Conservation (phyloP, 2,797 vertebrate species). For the Platyrinchus mystaceus region DNA sequence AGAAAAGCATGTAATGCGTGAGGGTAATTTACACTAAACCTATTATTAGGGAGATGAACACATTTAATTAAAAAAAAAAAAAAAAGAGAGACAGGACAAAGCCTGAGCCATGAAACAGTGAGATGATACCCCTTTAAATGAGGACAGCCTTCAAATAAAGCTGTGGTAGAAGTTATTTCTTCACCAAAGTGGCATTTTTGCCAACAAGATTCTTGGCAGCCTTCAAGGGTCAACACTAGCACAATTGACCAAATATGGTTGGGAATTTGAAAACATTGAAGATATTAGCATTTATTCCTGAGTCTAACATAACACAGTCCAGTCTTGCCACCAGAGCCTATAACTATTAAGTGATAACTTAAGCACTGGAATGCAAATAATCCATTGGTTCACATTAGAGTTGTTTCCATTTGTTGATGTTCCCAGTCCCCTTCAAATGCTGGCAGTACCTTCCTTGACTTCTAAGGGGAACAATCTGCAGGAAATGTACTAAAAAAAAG, state of each 20-base stretch:
- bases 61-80: conserved; percentile 21
- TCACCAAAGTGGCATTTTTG: conserved; percentile 77
- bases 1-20: not conserved
- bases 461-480: conserved; percentile 58
- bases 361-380: conserved; percentile 76
- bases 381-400: conserved; percentile 75
- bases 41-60: conserved; percentile 36
- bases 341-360: conserved; percentile 74
- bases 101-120: not conserved
- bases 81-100: not conserved
- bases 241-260: conserved; percentile 80
- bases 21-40: conserved; percentile 20
- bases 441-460: conserved; percentile 61
- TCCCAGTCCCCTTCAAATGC: conserved; percentile 71
- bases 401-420: conserved; percentile 75
- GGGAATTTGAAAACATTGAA: conserved; percentile 77
- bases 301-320: conserved; percentile 76
- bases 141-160: conserved; percentile 59
- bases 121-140: conserved; percentile 49
- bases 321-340: conserved; percentile 71
- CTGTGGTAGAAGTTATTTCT: conserved; percentile 66
- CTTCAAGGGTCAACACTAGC: conserved; percentile 47
- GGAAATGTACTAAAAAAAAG: conserved; percentile 62
- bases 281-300: conserved; percentile 76
- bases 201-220: conserved; percentile 78